These are phyloP conservation scores for Ochotona curzoniae DNA, from an alignment of 2,113 vertebrate genomes.

Conservation along the genomic window DNA sequence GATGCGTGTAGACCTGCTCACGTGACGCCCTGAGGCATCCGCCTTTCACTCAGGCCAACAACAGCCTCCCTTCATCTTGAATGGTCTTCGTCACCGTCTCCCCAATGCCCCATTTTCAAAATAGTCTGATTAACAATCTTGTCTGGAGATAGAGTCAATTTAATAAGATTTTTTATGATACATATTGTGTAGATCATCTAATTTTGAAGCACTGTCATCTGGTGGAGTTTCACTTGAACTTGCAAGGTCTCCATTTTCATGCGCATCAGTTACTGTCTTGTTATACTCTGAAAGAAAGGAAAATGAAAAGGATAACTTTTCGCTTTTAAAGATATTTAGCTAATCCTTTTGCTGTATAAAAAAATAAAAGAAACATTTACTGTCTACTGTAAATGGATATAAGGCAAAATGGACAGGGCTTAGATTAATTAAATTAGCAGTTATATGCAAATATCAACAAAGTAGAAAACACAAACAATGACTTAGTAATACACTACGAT, in stretches of 20 bases:
- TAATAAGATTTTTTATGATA: conserved; percentile 87
- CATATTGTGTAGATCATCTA: conserved; percentile 87
- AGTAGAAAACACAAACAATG: not conserved
- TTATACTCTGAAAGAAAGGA: conserved; percentile 89
- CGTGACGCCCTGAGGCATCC: conserved; percentile 88
- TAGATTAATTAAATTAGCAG: not conserved
- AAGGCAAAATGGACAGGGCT: not conserved
- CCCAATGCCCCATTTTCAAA: conserved; percentile 80
- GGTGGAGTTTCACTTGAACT: conserved; percentile 89
- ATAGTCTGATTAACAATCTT: conserved; percentile 81
- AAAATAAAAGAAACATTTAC: conserved; percentile 23
- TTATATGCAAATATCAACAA: not conserved
- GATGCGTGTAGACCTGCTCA: conserved; percentile 85
- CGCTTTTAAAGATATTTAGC: not conserved
- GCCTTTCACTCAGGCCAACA: conserved; percentile 84
- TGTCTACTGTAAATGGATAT: not conserved
- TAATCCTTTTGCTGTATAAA: not conserved
- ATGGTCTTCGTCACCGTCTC: conserved; percentile 76
- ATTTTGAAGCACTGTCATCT: conserved; percentile 89
- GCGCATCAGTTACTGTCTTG: conserved; percentile 89
- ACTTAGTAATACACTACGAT: not conserved
- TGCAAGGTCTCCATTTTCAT: conserved; percentile 93
- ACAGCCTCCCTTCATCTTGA: conserved; percentile 82
- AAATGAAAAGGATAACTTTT: not conserved
- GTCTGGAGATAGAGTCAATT: conserved; percentile 75